Evolutionary conservation across 2,113 vertebrate species (phyloP).

Genomic region (Rynchops niger): DNA sequence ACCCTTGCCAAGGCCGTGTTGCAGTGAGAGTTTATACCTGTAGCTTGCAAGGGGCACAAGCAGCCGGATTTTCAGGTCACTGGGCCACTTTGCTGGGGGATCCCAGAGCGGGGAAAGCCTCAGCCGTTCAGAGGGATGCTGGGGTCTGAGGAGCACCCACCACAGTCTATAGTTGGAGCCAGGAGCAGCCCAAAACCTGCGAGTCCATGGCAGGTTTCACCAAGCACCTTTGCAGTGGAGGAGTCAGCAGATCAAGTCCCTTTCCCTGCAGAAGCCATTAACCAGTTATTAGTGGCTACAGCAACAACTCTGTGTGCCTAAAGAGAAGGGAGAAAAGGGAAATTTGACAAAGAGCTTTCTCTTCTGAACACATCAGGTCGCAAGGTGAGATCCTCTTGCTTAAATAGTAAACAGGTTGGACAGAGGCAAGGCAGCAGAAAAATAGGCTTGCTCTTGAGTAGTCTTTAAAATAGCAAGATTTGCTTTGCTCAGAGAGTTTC

Average conservation of each 20-base stretch:
- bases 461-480: not conserved
- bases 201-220: not conserved
- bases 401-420: not conserved
- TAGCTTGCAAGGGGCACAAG: fast-evolving
- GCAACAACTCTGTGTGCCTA: not conserved
- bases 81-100: fast-evolving
- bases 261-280: not conserved
- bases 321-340: not conserved
- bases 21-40: not conserved
- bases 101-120: not conserved
- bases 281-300: not conserved
- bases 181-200: not conserved
- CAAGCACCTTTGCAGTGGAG: not conserved
- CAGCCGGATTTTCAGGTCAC: not conserved
- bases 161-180: not conserved
- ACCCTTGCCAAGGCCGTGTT: not conserved
- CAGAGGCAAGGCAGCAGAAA: not conserved
- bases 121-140: not conserved
- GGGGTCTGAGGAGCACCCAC: not conserved
- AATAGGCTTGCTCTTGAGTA: not conserved
- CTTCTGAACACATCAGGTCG: not conserved
- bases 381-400: not conserved
- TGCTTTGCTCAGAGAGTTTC: not conserved
- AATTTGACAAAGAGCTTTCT: not conserved
- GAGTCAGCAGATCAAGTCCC: not conserved